Evolutionary conservation across 1,140 invertebrate species (phyloP).

Genomic region (Mizuhopecten yessoensis): DNA sequence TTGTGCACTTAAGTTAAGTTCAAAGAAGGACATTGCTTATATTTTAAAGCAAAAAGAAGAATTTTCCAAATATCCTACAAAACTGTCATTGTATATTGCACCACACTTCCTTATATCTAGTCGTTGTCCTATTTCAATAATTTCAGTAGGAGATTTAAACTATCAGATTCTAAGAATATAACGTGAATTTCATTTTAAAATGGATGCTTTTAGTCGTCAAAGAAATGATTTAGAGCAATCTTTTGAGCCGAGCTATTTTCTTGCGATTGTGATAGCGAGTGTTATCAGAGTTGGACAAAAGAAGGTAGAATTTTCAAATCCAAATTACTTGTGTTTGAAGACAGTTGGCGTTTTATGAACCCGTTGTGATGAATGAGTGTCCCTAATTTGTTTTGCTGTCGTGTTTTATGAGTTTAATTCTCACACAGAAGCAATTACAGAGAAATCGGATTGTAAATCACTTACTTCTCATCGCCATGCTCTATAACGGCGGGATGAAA

Average conservation of each 20-base stretch:
- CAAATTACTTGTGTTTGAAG: neutral
- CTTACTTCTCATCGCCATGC: neutral
- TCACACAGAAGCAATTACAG: neutral
- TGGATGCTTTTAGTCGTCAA: neutral
- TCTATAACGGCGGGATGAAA: too few relatives aligned
- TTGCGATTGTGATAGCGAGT: neutral
- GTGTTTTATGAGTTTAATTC: neutral
- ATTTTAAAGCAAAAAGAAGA: too few relatives aligned
- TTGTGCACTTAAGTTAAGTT: too few relatives aligned
- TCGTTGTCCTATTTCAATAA: neutral
- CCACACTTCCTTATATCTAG: too few relatives aligned
- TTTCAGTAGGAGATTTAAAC: neutral
- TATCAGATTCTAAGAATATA: neutral
- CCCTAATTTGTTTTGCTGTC: neutral
- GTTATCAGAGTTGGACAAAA: constrained; percentile 23
- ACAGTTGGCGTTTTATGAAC: constrained; percentile 16
- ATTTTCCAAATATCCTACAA: too few relatives aligned
- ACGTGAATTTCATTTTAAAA: neutral
- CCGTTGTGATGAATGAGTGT: neutral
- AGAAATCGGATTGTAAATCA: neutral
- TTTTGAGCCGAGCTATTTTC: neutral
- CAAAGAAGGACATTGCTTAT: too few relatives aligned
- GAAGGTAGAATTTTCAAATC: neutral
- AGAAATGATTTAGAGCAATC: constrained; percentile 3
- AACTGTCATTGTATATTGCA: too few relatives aligned